Evolutionary conservation across 1,140 invertebrate species (phyloP).

Genomic region (Apis mellifera): Amel_HAv3.1 CM009940.2:8755001-8755500

Average conservation of each 20-base stretch:
- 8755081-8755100: constrained; percentile 17
- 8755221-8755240: background rate
- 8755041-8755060: constrained; percentile 19
- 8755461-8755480: constrained; percentile 63
- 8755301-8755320: background rate
- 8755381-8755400: constrained; percentile 40
- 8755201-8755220: background rate
- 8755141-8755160: background rate
- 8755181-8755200: constrained; percentile 6
- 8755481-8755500: constrained; percentile 77
- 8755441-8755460: constrained; percentile 63
- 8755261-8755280: background rate
- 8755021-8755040: constrained; percentile 43
- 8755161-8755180: constrained; percentile 20
- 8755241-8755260: background rate
- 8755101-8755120: constrained; percentile 1
- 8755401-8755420: constrained; percentile 15
- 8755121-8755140: background rate
- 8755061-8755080: constrained; percentile 25
- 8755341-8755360: background rate
- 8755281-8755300: constrained; percentile 12
- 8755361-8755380: background rate
- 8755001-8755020: constrained; percentile 19
- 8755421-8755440: constrained; percentile 47
- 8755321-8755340: background rate